Percentiles rank a stretch among this genome's conserved stretches.
phyloP scores from a whole-genome alignment of 2,797 vertebrate genomes.

The Ctenopoma kingsleyae region DNA sequence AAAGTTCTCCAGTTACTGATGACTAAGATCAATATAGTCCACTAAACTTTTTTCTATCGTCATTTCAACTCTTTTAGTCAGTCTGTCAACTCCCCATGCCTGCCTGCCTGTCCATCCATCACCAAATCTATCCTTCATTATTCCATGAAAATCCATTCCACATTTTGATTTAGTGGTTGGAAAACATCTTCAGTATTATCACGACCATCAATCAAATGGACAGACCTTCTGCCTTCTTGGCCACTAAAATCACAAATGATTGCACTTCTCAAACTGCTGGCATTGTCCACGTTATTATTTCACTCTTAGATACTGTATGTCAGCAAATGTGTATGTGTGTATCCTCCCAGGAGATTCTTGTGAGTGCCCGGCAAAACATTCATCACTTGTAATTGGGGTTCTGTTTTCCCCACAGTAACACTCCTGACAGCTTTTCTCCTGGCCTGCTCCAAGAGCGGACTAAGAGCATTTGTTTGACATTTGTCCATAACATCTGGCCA shows the following conservation, averaged over 20 bases:
- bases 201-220: constrained; percentile 10
- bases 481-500: constrained; percentile 87
- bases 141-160: constrained; percentile 34
- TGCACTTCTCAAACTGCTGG: constrained; percentile 26
- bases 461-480: constrained; percentile 87
- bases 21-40: constrained; percentile 10
- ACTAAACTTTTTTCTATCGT: constrained; percentile 26
- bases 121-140: constrained; percentile 22
- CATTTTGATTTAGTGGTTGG: constrained; percentile 37
- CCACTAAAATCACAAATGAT: constrained; percentile 22
- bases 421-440: constrained; percentile 65
- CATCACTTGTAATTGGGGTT: constrained; percentile 67
- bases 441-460: constrained; percentile 71
- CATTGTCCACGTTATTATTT: constrained; percentile 48
- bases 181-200: constrained; percentile 46
- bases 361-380: constrained; percentile 61
- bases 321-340: constrained; percentile 34
- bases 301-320: constrained; percentile 37
- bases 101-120: constrained; percentile 13
- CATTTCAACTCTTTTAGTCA: constrained; percentile 5
- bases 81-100: constrained; percentile 3
- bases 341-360: constrained; percentile 50
- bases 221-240: constrained; percentile 6
- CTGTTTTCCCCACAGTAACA: constrained; percentile 64
- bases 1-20: constrained; percentile 20